These are phyloP conservation scores for Probaryconus sp. DNA, from an alignment of 1,140 invertebrate species.

Conservation along the genomic window DNA sequence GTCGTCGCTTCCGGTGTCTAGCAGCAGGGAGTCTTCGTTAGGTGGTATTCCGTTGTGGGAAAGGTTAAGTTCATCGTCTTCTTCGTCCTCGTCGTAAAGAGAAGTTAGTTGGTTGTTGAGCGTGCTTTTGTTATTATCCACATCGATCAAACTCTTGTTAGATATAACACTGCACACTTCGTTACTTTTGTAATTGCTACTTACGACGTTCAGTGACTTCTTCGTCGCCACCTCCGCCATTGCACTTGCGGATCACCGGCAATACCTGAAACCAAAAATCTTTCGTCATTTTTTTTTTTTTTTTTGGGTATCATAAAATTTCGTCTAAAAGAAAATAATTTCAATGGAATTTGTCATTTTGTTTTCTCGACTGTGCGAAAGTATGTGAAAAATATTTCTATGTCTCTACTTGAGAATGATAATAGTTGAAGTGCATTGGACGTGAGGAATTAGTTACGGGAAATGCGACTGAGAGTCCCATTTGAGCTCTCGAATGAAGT, in stretches of 20 bases:
- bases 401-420: too few relatives aligned
- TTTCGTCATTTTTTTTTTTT: constrained; percentile 2
- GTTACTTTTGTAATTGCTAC: constrained; percentile 73
- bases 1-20: constrained; percentile 64
- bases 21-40: constrained; percentile 66
- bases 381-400: too few relatives aligned
- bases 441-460: too few relatives aligned
- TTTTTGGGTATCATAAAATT: too few relatives aligned
- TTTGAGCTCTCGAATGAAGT: too few relatives aligned
- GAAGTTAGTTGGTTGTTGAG: constrained; percentile 74
- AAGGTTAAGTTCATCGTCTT: constrained; percentile 65
- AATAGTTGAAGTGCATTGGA: too few relatives aligned
- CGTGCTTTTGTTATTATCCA: constrained; percentile 74
- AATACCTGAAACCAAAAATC: constrained; percentile 35
- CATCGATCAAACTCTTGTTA: constrained; percentile 77
- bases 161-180: constrained; percentile 76
- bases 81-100: constrained; percentile 70
- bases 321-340: too few relatives aligned
- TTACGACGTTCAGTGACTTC: constrained; percentile 76
- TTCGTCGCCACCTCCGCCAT: constrained; percentile 77
- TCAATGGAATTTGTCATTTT: too few relatives aligned
- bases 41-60: constrained; percentile 65
- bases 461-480: too few relatives aligned
- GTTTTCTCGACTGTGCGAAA: too few relatives aligned
- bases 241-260: constrained; percentile 47